Percentiles rank a stretch among this genome's conserved stretches.
phyloP scores from a whole-genome alignment of 2,113 vertebrate genomes.

The Phoxinus phoxinus region DNA sequence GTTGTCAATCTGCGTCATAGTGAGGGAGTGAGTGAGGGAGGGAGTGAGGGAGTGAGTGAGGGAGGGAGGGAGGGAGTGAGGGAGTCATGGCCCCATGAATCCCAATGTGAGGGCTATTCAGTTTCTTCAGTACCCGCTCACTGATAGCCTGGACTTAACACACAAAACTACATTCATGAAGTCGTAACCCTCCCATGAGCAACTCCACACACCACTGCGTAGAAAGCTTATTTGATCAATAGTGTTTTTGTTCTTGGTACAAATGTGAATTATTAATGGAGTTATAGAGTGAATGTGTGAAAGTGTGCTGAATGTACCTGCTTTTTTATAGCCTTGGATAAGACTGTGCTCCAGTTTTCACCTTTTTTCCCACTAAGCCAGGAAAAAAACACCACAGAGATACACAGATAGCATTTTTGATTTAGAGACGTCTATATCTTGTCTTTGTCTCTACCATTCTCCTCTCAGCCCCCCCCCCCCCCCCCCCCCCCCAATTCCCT shows the following conservation, averaged over 20 bases:
- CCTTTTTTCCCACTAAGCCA: background rate
- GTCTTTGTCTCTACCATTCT: background rate
- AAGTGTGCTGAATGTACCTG: background rate
- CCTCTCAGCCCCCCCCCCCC: background rate
- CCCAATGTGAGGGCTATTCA: background rate
- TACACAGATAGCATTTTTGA: slow-evolving; percentile 30
- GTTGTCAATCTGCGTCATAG: too few relatives aligned
- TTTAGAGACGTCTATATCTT: slow-evolving; percentile 10
- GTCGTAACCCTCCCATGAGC: background rate
- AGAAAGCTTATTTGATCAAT: slow-evolving; percentile 19
- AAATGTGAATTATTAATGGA: slow-evolving; percentile 45
- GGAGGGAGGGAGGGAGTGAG: background rate
- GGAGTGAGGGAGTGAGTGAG: too few relatives aligned
- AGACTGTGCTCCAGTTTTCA: slow-evolving; percentile 10
- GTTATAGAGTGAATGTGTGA: background rate
- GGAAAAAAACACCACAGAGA: background rate
- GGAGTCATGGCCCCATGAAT: background rate
- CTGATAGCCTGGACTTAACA: background rate
- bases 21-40: too few relatives aligned
- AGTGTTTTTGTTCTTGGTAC: slow-evolving; percentile 13
- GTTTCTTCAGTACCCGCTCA: background rate
- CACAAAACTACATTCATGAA: background rate
- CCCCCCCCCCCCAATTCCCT: background rate
- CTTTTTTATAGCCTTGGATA: slow-evolving; percentile 1
- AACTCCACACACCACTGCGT: background rate